phyloP scores from a whole-genome alignment of 2,113 vertebrate species.

The Xyliphius kryptos region DNA sequence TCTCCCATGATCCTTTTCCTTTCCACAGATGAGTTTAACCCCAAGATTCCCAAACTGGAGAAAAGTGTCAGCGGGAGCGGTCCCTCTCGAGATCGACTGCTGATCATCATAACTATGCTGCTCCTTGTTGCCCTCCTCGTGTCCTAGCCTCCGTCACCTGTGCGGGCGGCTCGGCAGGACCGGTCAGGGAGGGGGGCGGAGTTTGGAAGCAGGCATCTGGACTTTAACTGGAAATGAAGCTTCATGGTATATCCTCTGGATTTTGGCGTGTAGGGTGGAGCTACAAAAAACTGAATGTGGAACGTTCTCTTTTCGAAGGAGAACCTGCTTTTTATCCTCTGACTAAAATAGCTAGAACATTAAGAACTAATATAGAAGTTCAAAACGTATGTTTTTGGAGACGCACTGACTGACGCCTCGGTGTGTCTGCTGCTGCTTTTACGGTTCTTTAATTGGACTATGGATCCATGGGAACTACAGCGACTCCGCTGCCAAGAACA shows the following conservation, averaged over 20 bases:
- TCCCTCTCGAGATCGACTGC: conserved; percentile 83
- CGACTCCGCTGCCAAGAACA: too few relatives aligned
- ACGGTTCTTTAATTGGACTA: too few relatives aligned
- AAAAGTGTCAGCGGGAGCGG: conserved; percentile 94
- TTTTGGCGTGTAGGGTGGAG: conserved; percentile 29
- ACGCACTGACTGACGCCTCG: too few relatives aligned
- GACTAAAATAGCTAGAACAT: background rate
- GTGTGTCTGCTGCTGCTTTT: too few relatives aligned
- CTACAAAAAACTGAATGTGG: background rate
- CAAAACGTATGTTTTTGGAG: background rate
- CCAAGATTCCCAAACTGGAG: conserved; percentile 89
- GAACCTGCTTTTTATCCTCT: background rate
- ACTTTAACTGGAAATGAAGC: conserved; percentile 12
- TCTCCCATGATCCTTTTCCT: background rate
- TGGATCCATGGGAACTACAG: too few relatives aligned
- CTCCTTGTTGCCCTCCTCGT: conserved; percentile 72
- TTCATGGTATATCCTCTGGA: conserved; percentile 28
- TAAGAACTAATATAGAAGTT: background rate
- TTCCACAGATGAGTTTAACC: conserved; percentile 81
- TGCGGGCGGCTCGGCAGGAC: conserved; percentile 21
- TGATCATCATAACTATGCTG: conserved; percentile 78
- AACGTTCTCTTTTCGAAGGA: background rate
- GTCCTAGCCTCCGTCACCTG: conserved; percentile 74
- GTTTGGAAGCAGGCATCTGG: conserved; percentile 23
- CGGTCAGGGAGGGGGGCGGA: conserved; percentile 11